phyloP scores from a whole-genome alignment of 2,888 invertebrate species.

The Operophtera brumata region DNA sequence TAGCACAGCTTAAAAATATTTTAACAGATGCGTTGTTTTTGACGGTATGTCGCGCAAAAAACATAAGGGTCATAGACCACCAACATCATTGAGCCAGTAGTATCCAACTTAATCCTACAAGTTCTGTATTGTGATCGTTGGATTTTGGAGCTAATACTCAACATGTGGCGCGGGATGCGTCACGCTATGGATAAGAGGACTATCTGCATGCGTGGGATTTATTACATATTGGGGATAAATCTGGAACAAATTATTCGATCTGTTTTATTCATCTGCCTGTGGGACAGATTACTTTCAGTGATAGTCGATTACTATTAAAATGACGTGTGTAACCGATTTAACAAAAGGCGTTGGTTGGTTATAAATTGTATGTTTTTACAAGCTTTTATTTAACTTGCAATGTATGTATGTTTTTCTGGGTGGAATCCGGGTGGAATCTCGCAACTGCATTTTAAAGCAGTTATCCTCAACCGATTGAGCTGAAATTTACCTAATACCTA shows the following conservation, averaged over 20 bases:
- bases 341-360: too few species aligned
- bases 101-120: conserved; percentile 69
- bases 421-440: too few species aligned
- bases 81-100: conserved; percentile 60
- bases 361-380: too few species aligned
- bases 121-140: conserved; percentile 75
- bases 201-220: conserved; percentile 40
- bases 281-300: neutral
- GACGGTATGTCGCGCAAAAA: conserved; percentile 64
- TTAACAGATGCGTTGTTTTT: conserved; percentile 62
- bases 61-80: conserved; percentile 68
- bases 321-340: too few species aligned
- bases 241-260: conserved; percentile 9
- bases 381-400: neutral
- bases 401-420: too few species aligned
- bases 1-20: conserved; percentile 30
- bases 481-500: too few species aligned
- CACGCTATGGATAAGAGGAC: conserved; percentile 35
- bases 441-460: too few species aligned
- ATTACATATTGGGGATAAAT: conserved; percentile 18
- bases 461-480: too few species aligned
- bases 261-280: conserved; percentile 4
- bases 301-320: neutral
- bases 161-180: conserved; percentile 67
- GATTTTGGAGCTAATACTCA: conserved; percentile 68